These are phyloP conservation scores for Halcyon malimbica DNA, from an alignment of 2,113 vertebrate species.

Conservation along the genomic window DNA sequence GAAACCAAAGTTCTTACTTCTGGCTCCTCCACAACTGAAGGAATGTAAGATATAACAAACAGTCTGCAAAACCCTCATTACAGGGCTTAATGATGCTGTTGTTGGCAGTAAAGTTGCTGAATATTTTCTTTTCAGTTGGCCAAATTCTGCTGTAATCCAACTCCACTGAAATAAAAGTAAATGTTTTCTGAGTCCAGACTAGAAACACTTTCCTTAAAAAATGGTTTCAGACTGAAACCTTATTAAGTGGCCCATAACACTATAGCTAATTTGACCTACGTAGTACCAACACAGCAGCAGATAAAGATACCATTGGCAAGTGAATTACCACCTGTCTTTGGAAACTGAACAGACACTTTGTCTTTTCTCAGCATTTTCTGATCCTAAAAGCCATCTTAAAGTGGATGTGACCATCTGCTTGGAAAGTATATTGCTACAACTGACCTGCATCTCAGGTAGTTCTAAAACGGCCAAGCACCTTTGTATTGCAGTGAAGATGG, in stretches of 20 bases:
- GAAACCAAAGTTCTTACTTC: not conserved
- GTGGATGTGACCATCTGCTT: not conserved
- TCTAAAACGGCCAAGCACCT: not conserved
- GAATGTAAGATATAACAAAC: not conserved
- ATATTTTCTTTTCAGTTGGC: constrained; percentile 4
- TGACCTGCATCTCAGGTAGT: not conserved
- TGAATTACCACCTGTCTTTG: not conserved
- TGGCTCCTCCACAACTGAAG: not conserved
- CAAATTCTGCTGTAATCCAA: not conserved
- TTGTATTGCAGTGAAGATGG: not conserved
- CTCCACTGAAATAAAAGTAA: not conserved
- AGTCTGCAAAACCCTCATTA: constrained; percentile 9
- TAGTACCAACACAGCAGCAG: not conserved
- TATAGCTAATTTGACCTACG: not conserved
- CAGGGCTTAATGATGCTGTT: not conserved
- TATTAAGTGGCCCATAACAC: not conserved
- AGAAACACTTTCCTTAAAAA: not conserved
- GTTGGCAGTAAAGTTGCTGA: constrained; percentile 21
- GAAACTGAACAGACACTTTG: not conserved
- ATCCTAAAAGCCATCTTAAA: not conserved
- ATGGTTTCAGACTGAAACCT: not conserved
- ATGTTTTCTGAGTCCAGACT: not conserved
- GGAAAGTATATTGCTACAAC: not conserved
- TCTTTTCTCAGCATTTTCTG: not conserved
- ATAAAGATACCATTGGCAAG: not conserved